phyloP scores from a whole-genome alignment of 2,113 vertebrate species.

The Heterochromis multidens region DNA sequence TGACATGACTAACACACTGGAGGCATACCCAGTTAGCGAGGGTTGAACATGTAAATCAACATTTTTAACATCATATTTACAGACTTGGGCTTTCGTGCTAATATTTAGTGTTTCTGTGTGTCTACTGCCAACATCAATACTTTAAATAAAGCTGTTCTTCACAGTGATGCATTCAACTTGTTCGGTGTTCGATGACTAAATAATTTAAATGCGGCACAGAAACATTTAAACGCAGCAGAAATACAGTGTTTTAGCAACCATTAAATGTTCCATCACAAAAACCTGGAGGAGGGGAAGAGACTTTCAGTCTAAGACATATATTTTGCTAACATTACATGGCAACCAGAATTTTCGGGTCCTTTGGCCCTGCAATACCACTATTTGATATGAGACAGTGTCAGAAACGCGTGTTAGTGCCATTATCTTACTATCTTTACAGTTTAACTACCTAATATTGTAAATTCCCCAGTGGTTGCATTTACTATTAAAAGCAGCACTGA shows the following conservation, averaged over 20 bases:
- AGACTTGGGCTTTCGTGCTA: not conserved
- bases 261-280: not conserved
- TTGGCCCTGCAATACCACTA: not conserved
- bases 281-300: not conserved
- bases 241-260: not conserved
- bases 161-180: not conserved
- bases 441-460: not conserved
- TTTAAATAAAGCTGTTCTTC: not conserved
- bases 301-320: not conserved
- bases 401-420: not conserved
- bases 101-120: not conserved
- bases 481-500: not conserved
- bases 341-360: not conserved
- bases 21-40: fast-evolving
- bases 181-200: not conserved
- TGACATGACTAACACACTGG: not conserved
- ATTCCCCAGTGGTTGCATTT: not conserved
- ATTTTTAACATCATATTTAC: not conserved
- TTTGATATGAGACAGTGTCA: not conserved
- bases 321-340: not conserved
- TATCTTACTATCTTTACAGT: not conserved
- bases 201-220: not conserved
- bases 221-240: not conserved
- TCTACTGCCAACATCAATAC: not conserved
- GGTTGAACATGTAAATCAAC: not conserved